Conservation (phyloP, 2,113 vertebrate species). For the Pitta sordida region DNA sequence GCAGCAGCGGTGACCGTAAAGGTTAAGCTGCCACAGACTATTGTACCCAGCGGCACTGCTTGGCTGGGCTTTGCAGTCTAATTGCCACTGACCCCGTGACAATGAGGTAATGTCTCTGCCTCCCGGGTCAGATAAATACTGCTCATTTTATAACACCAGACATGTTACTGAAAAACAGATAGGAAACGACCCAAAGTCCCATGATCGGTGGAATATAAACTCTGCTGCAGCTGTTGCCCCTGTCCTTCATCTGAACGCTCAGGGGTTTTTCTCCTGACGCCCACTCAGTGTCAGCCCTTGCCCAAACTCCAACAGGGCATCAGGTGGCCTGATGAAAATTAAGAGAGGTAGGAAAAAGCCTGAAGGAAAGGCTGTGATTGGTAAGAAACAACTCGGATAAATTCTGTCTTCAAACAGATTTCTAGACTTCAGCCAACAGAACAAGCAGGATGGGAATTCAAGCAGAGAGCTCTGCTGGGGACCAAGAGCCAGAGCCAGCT, state of each 20-base stretch:
- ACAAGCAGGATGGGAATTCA: background rate
- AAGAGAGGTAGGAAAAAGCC: background rate
- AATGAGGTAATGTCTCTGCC: slow-evolving; percentile 66
- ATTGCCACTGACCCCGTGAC: slow-evolving; percentile 56
- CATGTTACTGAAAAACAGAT: slow-evolving; percentile 44
- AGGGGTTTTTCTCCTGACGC: background rate
- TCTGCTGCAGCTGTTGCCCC: background rate
- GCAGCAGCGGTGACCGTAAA: slow-evolving; percentile 14
- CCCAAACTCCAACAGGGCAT: accelerated
- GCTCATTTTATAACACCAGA: slow-evolving; percentile 49
- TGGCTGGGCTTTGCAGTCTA: slow-evolving; percentile 35
- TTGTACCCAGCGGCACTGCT: slow-evolving; percentile 30
- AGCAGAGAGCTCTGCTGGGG: background rate
- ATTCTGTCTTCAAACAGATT: background rate
- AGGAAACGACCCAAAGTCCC: slow-evolving; percentile 22
- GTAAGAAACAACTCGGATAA: background rate
- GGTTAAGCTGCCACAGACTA: slow-evolving; percentile 23
- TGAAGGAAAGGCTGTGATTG: background rate
- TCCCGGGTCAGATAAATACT: slow-evolving; percentile 54
- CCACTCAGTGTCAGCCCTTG: background rate
- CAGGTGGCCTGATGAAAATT: background rate
- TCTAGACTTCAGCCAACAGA: background rate
- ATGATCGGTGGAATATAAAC: background rate
- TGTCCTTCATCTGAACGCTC: background rate
- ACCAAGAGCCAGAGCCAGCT: background rate